These are phyloP conservation scores for Aurelia sp. DNA, from an alignment of 30 jellyfish, hydroid and myxozoan species.

Conservation along the genomic window DNA sequence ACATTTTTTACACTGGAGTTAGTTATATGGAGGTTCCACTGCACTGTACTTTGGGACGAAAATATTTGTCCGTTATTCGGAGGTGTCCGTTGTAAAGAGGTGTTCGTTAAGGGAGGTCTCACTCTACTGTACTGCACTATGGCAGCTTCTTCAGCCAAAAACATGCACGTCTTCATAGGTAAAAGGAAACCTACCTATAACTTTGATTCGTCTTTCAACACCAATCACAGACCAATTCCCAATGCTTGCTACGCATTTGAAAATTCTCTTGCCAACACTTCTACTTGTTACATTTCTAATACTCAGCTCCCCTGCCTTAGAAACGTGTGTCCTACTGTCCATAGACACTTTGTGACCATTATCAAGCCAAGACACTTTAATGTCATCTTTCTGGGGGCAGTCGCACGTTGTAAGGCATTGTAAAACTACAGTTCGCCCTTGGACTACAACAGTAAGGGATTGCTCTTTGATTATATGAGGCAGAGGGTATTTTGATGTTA, in stretches of 20 bases:
- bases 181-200: conserved; percentile 15
- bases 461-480: neutral
- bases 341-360: conserved; percentile 23
- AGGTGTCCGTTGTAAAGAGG: too few species aligned
- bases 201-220: conserved; percentile 14
- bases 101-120: too few species aligned
- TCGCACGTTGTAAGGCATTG: conserved; percentile 51
- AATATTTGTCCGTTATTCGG: too few species aligned
- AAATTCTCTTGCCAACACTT: neutral
- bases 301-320: conserved; percentile 7
- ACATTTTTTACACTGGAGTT: too few species aligned
- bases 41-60: too few species aligned
- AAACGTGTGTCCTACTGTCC: neutral
- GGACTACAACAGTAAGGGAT: neutral
- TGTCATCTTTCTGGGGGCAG: conserved; percentile 4
- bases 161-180: neutral
- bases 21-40: too few species aligned
- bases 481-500: conserved; percentile 26
- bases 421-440: conserved; percentile 32
- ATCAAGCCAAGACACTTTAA: conserved; percentile 39
- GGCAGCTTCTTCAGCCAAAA: too few species aligned
- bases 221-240: conserved; percentile 57
- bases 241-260: conserved; percentile 46
- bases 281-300: conserved; percentile 22
- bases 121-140: too few species aligned